These are phyloP conservation scores for Philotrypesis tridentata DNA, from an alignment of 1,140 invertebrate species.

Conservation along the genomic window DNA sequence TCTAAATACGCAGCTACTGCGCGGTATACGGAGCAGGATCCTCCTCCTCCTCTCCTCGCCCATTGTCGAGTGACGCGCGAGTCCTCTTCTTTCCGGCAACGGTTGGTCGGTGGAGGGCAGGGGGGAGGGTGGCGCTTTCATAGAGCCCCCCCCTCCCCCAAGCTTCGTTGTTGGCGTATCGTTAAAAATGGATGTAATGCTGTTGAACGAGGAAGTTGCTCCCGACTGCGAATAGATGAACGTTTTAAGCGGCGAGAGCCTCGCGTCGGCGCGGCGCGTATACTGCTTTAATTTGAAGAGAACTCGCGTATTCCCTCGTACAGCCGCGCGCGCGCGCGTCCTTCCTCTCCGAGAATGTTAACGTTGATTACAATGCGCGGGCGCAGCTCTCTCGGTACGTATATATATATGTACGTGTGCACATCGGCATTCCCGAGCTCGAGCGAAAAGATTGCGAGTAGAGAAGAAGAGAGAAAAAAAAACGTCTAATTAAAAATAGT, in stretches of 20 bases:
- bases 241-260: not conserved
- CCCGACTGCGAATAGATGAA: not conserved
- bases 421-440: too few relatives aligned
- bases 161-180: not conserved
- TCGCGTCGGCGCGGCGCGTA: not conserved
- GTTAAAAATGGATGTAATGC: not conserved
- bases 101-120: too few relatives aligned
- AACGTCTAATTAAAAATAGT: too few relatives aligned
- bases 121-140: too few relatives aligned
- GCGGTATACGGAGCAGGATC: not conserved
- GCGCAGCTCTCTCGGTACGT: too few relatives aligned
- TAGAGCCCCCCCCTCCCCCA: not conserved
- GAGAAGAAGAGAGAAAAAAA: too few relatives aligned
- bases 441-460: too few relatives aligned
- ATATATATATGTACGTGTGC: too few relatives aligned
- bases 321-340: too few relatives aligned
- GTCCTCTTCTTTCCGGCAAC: slow-evolving; percentile 9
- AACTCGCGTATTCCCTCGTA: not conserved
- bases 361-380: too few relatives aligned
- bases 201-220: not conserved
- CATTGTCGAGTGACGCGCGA: not conserved
- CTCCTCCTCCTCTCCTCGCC: too few relatives aligned
- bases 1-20: slow-evolving; percentile 2
- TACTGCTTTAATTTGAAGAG: not conserved
- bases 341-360: too few relatives aligned